phyloP scores from a whole-genome alignment of 2,113 vertebrate species.

The Lipophrys pholis region DNA sequence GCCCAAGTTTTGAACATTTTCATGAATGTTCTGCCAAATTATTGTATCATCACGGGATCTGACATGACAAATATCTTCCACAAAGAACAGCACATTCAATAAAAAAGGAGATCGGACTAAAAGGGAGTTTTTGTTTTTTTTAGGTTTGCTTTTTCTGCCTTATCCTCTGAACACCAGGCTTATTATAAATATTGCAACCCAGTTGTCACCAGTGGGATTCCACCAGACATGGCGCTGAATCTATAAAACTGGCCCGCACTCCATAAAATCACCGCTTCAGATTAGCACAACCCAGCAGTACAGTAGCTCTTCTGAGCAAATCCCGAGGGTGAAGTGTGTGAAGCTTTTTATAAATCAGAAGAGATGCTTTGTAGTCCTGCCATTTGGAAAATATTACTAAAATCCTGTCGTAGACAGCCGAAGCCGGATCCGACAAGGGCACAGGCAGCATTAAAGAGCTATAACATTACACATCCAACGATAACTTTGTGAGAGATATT shows the following conservation, averaged over 20 bases:
- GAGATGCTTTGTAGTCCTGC: slow-evolving; percentile 37
- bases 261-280: slow-evolving; percentile 30
- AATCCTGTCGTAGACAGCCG: slow-evolving; percentile 3
- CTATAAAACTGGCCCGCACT: slow-evolving; percentile 19
- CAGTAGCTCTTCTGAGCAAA: slow-evolving; percentile 31
- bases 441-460: background rate
- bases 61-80: no score
- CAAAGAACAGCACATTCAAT: no score
- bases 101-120: no score
- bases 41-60: no score
- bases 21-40: no score
- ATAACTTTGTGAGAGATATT: slow-evolving; percentile 1
- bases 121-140: no score
- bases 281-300: slow-evolving; percentile 17
- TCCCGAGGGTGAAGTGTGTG: slow-evolving; percentile 18
- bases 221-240: slow-evolving; percentile 13
- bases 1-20: no score
- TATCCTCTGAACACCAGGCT: background rate
- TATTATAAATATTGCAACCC: slow-evolving; percentile 31
- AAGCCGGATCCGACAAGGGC: slow-evolving; percentile 9
- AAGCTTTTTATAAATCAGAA: slow-evolving; percentile 20
- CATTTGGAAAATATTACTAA: slow-evolving; percentile 25
- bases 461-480: background rate
- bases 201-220: slow-evolving; percentile 19
- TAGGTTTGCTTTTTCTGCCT: no score